A percentile compares a stretch with the other conserved stretches of the same genome.
These are phyloP conservation scores for Chirona hameri DNA, from an alignment of 2,888 invertebrate species.

Conservation along the genomic window DNA sequence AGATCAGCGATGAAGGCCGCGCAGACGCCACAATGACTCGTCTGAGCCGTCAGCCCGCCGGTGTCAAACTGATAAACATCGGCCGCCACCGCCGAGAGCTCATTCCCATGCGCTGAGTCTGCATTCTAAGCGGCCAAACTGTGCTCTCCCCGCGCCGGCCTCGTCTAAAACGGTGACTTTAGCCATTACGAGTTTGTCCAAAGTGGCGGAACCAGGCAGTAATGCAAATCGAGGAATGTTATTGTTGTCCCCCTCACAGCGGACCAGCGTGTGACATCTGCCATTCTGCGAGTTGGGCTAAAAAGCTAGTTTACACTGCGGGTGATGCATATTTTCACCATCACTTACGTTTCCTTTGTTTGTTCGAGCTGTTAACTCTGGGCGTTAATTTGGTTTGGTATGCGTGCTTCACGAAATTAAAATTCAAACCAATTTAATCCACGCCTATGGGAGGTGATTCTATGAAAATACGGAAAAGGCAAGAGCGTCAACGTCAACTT, in stretches of 20 bases:
- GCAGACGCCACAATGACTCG: neutral
- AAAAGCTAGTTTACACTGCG: no score
- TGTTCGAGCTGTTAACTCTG: no score
- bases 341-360: no score
- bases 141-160: neutral
- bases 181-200: neutral
- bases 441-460: no score
- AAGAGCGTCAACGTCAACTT: neutral
- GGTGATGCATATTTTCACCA: no score
- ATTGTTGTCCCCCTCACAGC: neutral
- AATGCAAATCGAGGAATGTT: neutral
- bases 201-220: neutral
- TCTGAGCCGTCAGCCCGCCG: neutral
- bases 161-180: neutral
- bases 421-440: no score
- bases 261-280: neutral
- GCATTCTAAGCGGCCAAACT: neutral
- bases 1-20: neutral
- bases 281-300: neutral
- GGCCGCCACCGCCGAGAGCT: neutral
- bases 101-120: neutral
- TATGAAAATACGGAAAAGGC: no score
- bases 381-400: no score
- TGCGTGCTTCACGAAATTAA: no score
- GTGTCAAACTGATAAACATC: neutral